phyloP scores from a whole-genome alignment of 1,140 invertebrate genomes.

The fruit fly (Drosophila melanogaster) region Release_6_plus_ISO1_MT NT_033777.3:25472501-25473000 shows the following conservation, averaged over 20 bases:
- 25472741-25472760: conserved; percentile 24
- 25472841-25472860: conserved; percentile 9
- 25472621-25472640: conserved; percentile 70
- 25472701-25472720: conserved; percentile 36
- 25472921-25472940: conserved; percentile 6
- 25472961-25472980: conserved; percentile 24
- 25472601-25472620: conserved; percentile 47
- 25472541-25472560: conserved; percentile 14
- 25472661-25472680: conserved; percentile 25
- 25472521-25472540: conserved; percentile 27
- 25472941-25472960: conserved; percentile 28
- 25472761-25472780: conserved; percentile 33
- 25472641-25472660: conserved; percentile 53
- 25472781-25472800: conserved; percentile 12
- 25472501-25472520: conserved; percentile 5
- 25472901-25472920: conserved; percentile 9
- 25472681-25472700: conserved; percentile 30
- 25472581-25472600: conserved; percentile 34
- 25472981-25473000: conserved; percentile 24
- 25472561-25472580: conserved; percentile 20
- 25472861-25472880: conserved; percentile 11
- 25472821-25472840: conserved; percentile 24
- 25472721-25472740: conserved; percentile 5
- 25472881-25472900: conserved; percentile 3
- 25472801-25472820: conserved; percentile 4